A percentile compares a stretch with the other conserved stretches of the same genome.
Conservation (phyloP, 2,797 vertebrate species). For the Philypnodon macrostomus region DNA sequence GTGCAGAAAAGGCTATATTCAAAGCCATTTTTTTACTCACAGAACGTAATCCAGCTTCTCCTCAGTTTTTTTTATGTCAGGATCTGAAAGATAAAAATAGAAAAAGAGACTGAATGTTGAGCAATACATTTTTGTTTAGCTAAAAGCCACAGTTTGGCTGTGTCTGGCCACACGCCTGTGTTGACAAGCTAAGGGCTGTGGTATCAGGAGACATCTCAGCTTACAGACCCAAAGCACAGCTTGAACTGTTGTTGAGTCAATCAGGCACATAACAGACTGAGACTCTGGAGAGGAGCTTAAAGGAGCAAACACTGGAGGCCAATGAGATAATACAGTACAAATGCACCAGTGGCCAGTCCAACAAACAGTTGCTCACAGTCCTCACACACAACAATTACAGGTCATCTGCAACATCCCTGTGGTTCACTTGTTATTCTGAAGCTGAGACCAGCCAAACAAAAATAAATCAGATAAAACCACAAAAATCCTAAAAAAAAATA, state of each 20-base stretch:
- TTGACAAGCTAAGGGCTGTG: conserved; percentile 30
- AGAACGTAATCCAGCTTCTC: conserved; percentile 81
- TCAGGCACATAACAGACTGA: conserved; percentile 52
- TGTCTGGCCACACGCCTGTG: conserved; percentile 5
- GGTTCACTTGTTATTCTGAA: conserved; percentile 19
- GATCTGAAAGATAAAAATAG: conserved; percentile 56
- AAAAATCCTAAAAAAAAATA: conserved; percentile 4
- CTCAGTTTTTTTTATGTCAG: conserved; percentile 58
- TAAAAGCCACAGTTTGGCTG: conserved; percentile 13
- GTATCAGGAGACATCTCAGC: conserved; percentile 57
- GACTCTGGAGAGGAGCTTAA: conserved; percentile 54
- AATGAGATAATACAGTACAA: conserved; percentile 43
- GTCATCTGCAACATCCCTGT: conserved; percentile 19
- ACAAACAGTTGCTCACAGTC: conserved; percentile 19
- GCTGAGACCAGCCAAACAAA: conserved; percentile 3
- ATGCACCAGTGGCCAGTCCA: conserved; percentile 23
- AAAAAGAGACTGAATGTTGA: conserved; percentile 24
- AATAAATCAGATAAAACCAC: conserved; percentile 4
- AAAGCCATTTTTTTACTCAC: conserved; percentile 71
- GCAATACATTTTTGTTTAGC: conserved; percentile 43
- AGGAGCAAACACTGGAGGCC: conserved; percentile 45
- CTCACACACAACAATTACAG: conserved; percentile 15
- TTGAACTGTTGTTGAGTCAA: conserved; percentile 65
- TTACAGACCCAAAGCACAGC: conserved; percentile 46
- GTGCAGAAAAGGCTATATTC: background rate